These are phyloP conservation scores for Thysanoteuthis rhombus DNA, from an alignment of 2,888 invertebrate species.

Conservation along the genomic window DNA sequence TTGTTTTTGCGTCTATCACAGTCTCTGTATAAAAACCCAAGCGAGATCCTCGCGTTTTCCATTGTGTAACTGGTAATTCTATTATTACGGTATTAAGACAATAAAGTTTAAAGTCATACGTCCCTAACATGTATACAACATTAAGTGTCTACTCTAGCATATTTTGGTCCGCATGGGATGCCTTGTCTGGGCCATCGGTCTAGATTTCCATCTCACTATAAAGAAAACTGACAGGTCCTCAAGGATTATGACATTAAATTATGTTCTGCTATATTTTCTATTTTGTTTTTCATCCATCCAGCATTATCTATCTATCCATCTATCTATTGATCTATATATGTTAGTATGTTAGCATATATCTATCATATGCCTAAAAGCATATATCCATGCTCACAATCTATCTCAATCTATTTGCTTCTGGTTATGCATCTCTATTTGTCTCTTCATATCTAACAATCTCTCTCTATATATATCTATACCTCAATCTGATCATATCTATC, in stretches of 20 bases:
- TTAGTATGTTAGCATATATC: background rate
- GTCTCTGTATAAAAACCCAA: background rate
- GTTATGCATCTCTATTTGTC: background rate
- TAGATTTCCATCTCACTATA: background rate
- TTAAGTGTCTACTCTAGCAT: background rate
- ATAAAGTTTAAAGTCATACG: background rate
- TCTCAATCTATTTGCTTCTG: background rate
- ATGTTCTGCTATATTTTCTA: background rate
- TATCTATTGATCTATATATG: background rate
- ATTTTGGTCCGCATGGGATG: background rate
- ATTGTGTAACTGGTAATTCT: conserved; percentile 12
- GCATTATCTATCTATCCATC: too few species aligned
- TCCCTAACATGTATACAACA: background rate
- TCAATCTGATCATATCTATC: background rate
- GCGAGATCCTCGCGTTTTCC: conserved; percentile 12
- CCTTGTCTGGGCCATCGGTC: background rate
- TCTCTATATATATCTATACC: background rate
- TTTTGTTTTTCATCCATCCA: background rate
- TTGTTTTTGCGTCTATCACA: background rate
- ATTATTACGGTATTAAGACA: background rate
- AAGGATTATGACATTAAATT: background rate
- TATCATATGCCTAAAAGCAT: too few species aligned
- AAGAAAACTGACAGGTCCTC: conserved; percentile 12
- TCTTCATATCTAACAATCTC: background rate
- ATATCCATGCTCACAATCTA: too few species aligned